phyloP scores from a whole-genome alignment of 2,888 invertebrate genomes.

The Drosophila kanekoi region DNA sequence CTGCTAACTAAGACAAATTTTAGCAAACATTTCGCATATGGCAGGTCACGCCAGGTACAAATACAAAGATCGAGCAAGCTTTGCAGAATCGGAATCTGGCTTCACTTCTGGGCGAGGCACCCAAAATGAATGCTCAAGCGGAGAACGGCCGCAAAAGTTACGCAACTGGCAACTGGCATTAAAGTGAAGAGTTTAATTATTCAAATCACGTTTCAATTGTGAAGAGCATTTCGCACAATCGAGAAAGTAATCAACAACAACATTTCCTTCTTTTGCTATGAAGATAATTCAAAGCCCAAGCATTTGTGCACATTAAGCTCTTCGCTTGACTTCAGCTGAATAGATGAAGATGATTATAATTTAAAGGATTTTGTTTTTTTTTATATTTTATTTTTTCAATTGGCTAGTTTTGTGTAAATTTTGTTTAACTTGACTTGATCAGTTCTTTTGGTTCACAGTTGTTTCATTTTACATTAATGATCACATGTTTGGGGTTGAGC shows the following conservation, averaged over 20 bases:
- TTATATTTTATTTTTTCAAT: slow-evolving; percentile 18
- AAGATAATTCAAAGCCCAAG: background rate
- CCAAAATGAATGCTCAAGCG: slow-evolving; percentile 9
- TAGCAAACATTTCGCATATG: slow-evolving; percentile 52
- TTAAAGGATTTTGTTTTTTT: background rate
- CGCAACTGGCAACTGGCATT: slow-evolving; percentile 41
- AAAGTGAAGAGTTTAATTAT: slow-evolving; percentile 31
- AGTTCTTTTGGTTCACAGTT: slow-evolving; percentile 61
- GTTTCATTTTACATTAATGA: slow-evolving; percentile 40
- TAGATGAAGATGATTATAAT: no score
- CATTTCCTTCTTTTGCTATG: background rate
- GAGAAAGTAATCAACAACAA: slow-evolving; percentile 46
- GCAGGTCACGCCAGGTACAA: slow-evolving; percentile 19
- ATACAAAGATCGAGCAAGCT: slow-evolving; percentile 18
- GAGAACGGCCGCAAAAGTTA: slow-evolving; percentile 28
- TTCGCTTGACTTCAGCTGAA: background rate
- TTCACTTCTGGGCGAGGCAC: slow-evolving; percentile 43
- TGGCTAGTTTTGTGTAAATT: slow-evolving; percentile 33
- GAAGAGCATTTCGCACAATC: slow-evolving; percentile 23
- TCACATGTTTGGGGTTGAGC: slow-evolving; percentile 51
- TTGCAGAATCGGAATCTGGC: slow-evolving; percentile 18
- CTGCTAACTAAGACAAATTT: slow-evolving; percentile 62
- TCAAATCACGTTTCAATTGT: slow-evolving; percentile 30
- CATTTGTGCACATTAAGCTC: background rate
- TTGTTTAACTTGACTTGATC: slow-evolving; percentile 34